Base-by-base conservation (phyloP, 2,113 vertebrate species). In the Empidonax traillii region DNA sequence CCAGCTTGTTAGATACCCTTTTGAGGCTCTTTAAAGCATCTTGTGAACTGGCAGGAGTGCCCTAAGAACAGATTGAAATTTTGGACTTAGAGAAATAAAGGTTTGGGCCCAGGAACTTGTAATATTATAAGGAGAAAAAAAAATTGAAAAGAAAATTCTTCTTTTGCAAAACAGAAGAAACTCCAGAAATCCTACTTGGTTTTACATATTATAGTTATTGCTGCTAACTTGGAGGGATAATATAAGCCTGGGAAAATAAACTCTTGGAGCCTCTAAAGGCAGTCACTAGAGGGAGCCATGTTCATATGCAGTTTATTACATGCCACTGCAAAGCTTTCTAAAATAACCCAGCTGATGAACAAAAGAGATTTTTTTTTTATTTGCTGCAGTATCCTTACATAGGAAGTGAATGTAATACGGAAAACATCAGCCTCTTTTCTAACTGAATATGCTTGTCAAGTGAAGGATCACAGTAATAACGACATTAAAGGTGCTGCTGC, bases 251-350 rank as follows among this genome's bases (percentile, higher is more conserved):
- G 6, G 10, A 85, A 79, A 76, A 39, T 1, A 31, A 65, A 14
- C 3, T 62, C 7, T 66, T 52, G 49, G 16, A 51, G 7, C 12
- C 30, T 71, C 12, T 68, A 35, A 77, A 74, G 6, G 12, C 10
- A 67, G 67, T 71, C 94, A 78, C 79, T 90, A 96, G 94, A 94
- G 94, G 88, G 93, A 93, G 85, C 79, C 28, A 18, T 68, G 31
- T 27, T 86, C 75, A 75, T 17, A 53, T 0, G 2, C 28, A 72
- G n/a, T 68, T 89, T 71, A 56, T 63, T 75, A 39, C 22, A 22
- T 49, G 15, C 13, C 39, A 7, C 47, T 80, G 44, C 12, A 75
- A 87, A 91, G 33, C 35, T 66, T 35, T 69, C 33, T 79, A 41
- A 81, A 89, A 79, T 62, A 91, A 79, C 8, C 1, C 49, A 84